A percentile compares a stretch with the other conserved stretches of the same genome.
These are phyloP conservation scores for Clanis bilineata DNA, from an alignment of 2,888 invertebrate genomes.

Conservation along the genomic window DNA sequence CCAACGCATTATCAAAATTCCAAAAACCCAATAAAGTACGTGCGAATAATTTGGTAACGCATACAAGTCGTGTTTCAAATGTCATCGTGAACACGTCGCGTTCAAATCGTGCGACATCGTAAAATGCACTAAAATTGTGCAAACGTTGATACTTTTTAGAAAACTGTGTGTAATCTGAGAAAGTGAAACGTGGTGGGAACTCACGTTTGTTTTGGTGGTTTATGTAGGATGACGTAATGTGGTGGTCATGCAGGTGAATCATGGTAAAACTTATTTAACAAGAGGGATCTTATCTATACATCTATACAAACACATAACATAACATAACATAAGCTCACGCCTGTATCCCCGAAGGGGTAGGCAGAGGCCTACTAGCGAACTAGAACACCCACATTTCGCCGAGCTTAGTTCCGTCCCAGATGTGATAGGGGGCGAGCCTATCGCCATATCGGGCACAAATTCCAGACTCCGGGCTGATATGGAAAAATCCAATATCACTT, in stretches of 20 bases:
- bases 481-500: no score
- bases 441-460: no score
- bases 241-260: background rate
- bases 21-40: background rate
- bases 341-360: no score
- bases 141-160: background rate
- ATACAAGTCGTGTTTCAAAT: background rate
- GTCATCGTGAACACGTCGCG: background rate
- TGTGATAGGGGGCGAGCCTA: no score
- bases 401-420: no score
- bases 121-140: background rate
- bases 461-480: no score
- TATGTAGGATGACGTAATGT: background rate
- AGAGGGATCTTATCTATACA: no score
- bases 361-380: no score
- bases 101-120: background rate
- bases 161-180: slow-evolving; percentile 19
- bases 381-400: no score
- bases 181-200: slow-evolving; percentile 16
- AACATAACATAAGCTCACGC: no score
- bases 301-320: no score
- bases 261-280: no score
- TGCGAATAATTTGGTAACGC: background rate
- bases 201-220: background rate
- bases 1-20: background rate